These are phyloP conservation scores for Aegotheles bennettii DNA, from an alignment of 2,113 vertebrate genomes.

Conservation along the genomic window DNA sequence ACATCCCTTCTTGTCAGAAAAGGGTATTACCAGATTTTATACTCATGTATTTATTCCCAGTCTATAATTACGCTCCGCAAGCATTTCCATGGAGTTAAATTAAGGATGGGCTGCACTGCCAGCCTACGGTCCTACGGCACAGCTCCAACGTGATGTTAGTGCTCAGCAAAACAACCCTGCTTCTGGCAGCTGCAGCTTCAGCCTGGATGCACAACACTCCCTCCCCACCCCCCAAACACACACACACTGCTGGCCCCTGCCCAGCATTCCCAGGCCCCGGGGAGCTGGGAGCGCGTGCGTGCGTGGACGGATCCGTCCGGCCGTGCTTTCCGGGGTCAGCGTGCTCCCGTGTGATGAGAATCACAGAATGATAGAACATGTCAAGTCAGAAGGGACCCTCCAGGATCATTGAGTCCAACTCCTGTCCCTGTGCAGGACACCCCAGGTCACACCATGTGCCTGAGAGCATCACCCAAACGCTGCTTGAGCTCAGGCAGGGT, in stretches of 20 bases:
- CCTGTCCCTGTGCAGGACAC: too few relatives aligned
- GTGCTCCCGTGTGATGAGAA: rapidly evolving
- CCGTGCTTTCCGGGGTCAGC: not conserved
- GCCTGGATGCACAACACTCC: not conserved
- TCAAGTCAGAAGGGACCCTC: too few relatives aligned
- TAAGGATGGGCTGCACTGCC: not conserved
- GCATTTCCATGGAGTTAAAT: not conserved
- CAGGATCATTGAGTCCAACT: too few relatives aligned
- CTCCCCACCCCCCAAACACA: not conserved
- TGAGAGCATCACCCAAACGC: too few relatives aligned
- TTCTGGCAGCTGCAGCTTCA: not conserved
- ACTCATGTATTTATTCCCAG: not conserved
- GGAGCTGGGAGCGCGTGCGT: rapidly evolving
- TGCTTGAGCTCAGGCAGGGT: too few relatives aligned
- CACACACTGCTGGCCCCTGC: not conserved
- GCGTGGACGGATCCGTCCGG: rapidly evolving
- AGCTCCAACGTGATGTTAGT: not conserved
- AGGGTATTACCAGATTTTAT: not conserved
- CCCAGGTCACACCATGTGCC: too few relatives aligned
- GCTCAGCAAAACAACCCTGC: not conserved
- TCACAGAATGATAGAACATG: rapidly evolving
- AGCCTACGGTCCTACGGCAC: rapidly evolving
- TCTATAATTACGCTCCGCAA: not conserved
- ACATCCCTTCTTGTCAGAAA: not conserved
- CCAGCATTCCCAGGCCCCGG: not conserved